Evolutionary conservation across 2,113 vertebrate genomes (phyloP).

Genomic region (Zapornia atra): DNA sequence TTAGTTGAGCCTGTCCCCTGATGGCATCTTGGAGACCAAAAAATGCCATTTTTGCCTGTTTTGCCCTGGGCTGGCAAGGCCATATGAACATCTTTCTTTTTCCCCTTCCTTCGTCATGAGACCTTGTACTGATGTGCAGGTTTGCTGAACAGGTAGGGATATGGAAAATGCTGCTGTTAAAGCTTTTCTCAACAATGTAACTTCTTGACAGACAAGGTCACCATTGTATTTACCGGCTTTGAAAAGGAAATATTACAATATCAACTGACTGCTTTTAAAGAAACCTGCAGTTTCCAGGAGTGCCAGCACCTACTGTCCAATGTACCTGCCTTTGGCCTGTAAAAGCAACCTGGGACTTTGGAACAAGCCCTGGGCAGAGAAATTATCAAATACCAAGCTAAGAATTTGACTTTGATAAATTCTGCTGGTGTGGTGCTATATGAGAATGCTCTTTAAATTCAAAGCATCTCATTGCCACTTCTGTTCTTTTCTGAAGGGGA

Average conservation of each 20-base stretch:
- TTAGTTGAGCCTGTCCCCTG: background rate
- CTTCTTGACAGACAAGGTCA: background rate
- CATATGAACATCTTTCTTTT: background rate
- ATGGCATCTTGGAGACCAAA: background rate
- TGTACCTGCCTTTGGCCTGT: background rate
- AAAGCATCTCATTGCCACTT: background rate
- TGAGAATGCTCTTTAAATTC: background rate
- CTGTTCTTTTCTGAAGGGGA: background rate
- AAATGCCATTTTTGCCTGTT: background rate
- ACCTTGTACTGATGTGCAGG: background rate
- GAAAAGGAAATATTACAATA: background rate
- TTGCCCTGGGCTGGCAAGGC: background rate
- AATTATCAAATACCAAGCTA: background rate
- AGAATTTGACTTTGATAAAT: background rate
- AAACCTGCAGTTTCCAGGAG: background rate
- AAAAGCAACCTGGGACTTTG: background rate
- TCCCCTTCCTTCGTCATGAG: background rate
- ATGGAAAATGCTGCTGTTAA: background rate
- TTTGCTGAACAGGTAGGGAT: background rate
- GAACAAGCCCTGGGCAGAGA: background rate
- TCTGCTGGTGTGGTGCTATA: background rate
- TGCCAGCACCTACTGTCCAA: background rate
- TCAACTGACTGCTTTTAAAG: background rate
- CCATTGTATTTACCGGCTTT: background rate
- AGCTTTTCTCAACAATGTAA: background rate